Percentiles rank a stretch among this genome's conserved stretches.
Conservation (phyloP, 2,113 vertebrate genomes). For the Gambusia holbrooki region DNA sequence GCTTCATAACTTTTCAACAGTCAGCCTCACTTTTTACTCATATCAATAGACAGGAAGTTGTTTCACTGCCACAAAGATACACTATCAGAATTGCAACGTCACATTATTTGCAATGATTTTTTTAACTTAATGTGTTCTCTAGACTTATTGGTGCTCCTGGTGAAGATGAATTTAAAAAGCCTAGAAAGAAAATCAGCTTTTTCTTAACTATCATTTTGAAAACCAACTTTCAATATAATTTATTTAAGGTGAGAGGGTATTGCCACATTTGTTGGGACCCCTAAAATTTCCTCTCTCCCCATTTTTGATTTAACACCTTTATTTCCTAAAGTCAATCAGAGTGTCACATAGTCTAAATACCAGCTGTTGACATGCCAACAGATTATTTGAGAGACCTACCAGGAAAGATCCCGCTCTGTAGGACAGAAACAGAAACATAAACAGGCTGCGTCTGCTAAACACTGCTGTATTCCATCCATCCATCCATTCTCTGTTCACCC, state of each 20-base stretch:
- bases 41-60: conserved; percentile 22
- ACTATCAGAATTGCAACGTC: background rate
- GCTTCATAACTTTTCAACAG: conserved; percentile 24
- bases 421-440: no score
- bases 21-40: conserved; percentile 10
- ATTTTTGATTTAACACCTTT: no score
- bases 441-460: no score
- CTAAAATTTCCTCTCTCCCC: no score
- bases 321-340: no score
- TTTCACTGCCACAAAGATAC: conserved; percentile 14
- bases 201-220: background rate
- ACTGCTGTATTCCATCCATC: no score
- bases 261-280: no score
- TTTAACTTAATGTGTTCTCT: background rate
- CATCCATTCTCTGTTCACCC: no score
- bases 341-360: no score
- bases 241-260: background rate
- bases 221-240: background rate
- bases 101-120: background rate
- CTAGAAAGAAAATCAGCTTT: background rate
- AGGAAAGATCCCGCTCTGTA: no score
- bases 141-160: background rate
- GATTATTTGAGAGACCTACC: no score
- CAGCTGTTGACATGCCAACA: no score
- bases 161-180: background rate